phyloP scores from a whole-genome alignment of 23 tunicate genomes.

The Halocynthia aurantium region DNA sequence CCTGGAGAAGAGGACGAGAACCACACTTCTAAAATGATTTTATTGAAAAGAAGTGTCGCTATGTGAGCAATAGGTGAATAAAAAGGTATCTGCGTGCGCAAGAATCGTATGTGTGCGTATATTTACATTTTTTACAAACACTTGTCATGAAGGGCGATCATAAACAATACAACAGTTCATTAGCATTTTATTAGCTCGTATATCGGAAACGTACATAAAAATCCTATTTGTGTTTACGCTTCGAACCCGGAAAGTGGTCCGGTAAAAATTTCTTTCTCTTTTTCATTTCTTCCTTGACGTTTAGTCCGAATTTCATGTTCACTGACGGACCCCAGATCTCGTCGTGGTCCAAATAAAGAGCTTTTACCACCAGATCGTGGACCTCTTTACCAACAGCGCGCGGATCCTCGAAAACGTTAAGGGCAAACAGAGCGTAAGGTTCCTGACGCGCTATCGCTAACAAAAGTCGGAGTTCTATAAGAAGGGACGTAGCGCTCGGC shows the following conservation, averaged over 20 bases:
- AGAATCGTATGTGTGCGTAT: too few relatives aligned
- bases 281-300: slow-evolving; percentile 87
- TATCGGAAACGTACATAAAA: neutral
- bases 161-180: too few relatives aligned
- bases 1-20: too few relatives aligned
- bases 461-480: slow-evolving; percentile 65
- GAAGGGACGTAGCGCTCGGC: slow-evolving; percentile 61
- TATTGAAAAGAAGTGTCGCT: too few relatives aligned
- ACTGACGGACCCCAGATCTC: slow-evolving; percentile 98
- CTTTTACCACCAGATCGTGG: slow-evolving; percentile 76
- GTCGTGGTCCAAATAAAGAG: slow-evolving; percentile 68
- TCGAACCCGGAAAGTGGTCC: slow-evolving; percentile 82
- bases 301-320: slow-evolving; percentile 82
- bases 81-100: too few relatives aligned
- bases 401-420: slow-evolving; percentile 65
- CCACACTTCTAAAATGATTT: too few relatives aligned
- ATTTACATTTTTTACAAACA: too few relatives aligned
- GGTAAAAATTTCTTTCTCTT: slow-evolving; percentile 64
- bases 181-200: neutral
- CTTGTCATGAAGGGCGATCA: too few relatives aligned
- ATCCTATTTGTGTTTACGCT: slow-evolving; percentile 14
- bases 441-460: slow-evolving; percentile 72
- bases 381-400: slow-evolving; percentile 62
- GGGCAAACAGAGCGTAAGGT: slow-evolving; percentile 72
- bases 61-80: too few relatives aligned